Conservation (phyloP, 2,888 invertebrate species). For the Thecocarcelia acutangulata region DNA sequence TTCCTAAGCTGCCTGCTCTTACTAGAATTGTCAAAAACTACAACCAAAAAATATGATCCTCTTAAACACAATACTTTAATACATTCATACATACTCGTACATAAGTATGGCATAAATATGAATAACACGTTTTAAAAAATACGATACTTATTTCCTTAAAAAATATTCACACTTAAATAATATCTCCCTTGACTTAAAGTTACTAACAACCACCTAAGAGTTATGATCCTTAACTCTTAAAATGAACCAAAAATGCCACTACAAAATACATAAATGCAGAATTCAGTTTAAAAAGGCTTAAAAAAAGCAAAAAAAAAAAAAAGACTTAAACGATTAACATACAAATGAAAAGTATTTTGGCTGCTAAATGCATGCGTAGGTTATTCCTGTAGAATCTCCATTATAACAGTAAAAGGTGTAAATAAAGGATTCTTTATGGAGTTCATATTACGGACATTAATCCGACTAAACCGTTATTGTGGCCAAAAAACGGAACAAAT, state of each 20-base stretch:
- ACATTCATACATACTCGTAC: too few species aligned
- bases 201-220: constrained; percentile 65
- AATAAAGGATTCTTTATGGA: constrained; percentile 72
- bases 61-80: constrained; percentile 37
- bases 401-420: constrained; percentile 64
- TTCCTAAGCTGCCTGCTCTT: too few species aligned
- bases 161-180: not conserved
- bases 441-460: constrained; percentile 72
- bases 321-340: constrained; percentile 61
- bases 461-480: constrained; percentile 70
- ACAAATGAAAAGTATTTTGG: constrained; percentile 38
- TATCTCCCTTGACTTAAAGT: constrained; percentile 53
- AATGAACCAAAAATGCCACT: constrained; percentile 19
- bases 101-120: constrained; percentile 45
- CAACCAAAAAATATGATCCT: constrained; percentile 51
- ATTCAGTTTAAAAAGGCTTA: constrained; percentile 52
- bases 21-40: too few species aligned
- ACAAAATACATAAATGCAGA: constrained; percentile 13
- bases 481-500: constrained; percentile 52
- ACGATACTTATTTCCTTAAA: constrained; percentile 27
- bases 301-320: constrained; percentile 24
- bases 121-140: constrained; percentile 43
- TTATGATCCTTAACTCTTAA: constrained; percentile 26
- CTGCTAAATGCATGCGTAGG: constrained; percentile 53
- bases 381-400: constrained; percentile 6